phyloP scores from a whole-genome alignment of 37 sponge, comb jelly and placozoan species.

The Beroe ovata region DNA sequence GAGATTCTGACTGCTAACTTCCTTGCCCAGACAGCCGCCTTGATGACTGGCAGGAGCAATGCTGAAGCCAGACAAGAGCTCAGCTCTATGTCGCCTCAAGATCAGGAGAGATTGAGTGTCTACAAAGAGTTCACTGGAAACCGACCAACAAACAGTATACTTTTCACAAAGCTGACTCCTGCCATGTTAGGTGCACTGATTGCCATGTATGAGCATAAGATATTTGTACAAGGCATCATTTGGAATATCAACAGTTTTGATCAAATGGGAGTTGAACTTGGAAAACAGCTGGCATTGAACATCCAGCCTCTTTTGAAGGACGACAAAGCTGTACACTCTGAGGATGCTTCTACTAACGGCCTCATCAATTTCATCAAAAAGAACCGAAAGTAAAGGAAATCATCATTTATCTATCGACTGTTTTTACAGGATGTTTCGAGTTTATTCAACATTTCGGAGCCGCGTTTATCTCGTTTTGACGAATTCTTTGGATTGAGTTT shows the following conservation, averaged over 20 bases:
- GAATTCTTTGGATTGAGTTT: too few species aligned
- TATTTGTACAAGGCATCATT: conserved; percentile 96
- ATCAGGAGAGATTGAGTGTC: conserved; percentile 44
- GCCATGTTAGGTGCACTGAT: conserved; percentile 86
- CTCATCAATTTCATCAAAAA: conserved; percentile 93
- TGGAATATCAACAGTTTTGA: conserved; percentile 99
- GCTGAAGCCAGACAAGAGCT: conserved; percentile 89
- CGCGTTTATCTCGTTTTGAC: too few species aligned
- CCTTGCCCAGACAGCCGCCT: conserved; percentile 96
- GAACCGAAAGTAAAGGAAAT: conserved; percentile 70
- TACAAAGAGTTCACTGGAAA: conserved; percentile 91
- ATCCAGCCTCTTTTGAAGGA: conserved; percentile 91
- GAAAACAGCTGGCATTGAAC: conserved; percentile 96
- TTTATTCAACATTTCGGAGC: too few species aligned
- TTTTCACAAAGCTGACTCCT: conserved; percentile 87
- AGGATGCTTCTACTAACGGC: conserved; percentile 96
- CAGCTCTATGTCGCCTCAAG: conserved; percentile 1
- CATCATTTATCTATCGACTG: too few species aligned
- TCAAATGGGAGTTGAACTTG: conserved; percentile 99
- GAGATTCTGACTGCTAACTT: conserved; percentile 97
- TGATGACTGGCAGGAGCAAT: conserved; percentile 92
- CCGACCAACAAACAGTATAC: conserved; percentile 94
- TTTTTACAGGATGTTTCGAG: too few species aligned
- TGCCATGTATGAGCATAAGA: conserved; percentile 98
- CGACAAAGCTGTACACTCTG: conserved; percentile 70